Conservation (phyloP, 2,113 vertebrate species). For the Delphinus delphis region DNA sequence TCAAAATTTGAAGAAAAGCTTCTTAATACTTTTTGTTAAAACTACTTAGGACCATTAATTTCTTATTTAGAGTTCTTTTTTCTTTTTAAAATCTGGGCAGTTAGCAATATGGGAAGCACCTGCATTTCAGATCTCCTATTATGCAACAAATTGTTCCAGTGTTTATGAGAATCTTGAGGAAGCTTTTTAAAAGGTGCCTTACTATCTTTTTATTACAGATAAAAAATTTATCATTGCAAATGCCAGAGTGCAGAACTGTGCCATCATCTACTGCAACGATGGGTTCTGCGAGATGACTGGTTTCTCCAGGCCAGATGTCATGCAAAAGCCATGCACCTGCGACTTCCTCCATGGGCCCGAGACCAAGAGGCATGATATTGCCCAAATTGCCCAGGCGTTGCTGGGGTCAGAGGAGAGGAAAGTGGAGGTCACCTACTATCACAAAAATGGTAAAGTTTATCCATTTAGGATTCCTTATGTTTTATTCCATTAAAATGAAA, state of each 20-base stretch:
- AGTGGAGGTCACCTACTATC: constrained; percentile 97
- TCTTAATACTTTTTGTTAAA: constrained; percentile 18
- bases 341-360: constrained; percentile 97
- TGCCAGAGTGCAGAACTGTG: constrained; percentile 97
- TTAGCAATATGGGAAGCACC: constrained; percentile 43
- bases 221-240: constrained; percentile 99
- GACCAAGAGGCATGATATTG: constrained; percentile 93
- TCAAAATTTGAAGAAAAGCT: constrained; percentile 13
- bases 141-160: constrained; percentile 65
- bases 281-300: constrained; percentile 99
- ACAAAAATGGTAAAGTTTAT: constrained; percentile 94
- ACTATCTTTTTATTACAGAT: constrained; percentile 87
- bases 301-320: constrained; percentile 97
- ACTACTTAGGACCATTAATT: not conserved
- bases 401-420: constrained; percentile 97
- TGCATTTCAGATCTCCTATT: constrained; percentile 29
- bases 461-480: constrained; percentile 55
- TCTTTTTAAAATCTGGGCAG: not conserved
- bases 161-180: constrained; percentile 70
- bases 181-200: constrained; percentile 78
- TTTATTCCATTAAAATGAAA: constrained; percentile 19
- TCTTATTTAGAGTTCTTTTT: not conserved
- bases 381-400: constrained; percentile 94
- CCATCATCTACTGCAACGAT: constrained; percentile 99
- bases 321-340: constrained; percentile 98